These are phyloP conservation scores for Drosophila simulans DNA, from an alignment of 1,140 invertebrate genomes.

Conservation along the genomic window DNA sequence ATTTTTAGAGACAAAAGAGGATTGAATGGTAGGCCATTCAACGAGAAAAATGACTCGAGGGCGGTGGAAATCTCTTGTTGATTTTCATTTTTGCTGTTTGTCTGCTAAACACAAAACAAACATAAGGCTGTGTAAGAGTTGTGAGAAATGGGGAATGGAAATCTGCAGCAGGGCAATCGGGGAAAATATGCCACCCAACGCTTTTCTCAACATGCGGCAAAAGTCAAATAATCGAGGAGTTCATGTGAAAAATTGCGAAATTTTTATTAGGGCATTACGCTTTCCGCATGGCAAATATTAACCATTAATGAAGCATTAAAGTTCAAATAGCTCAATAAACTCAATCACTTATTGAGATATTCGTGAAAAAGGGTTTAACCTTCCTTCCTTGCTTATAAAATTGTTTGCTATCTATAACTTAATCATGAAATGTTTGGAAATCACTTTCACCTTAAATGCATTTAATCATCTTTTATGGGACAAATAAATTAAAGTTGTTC, in stretches of 20 bases:
- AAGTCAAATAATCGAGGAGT: constrained; percentile 38
- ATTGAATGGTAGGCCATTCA: constrained; percentile 12
- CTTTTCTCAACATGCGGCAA: constrained; percentile 15
- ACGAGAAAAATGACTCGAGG: not conserved
- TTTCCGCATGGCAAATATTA: not conserved
- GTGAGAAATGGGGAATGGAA: not conserved
- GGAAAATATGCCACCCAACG: constrained; percentile 24
- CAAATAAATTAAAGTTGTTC: not conserved
- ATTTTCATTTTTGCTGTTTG: constrained; percentile 79
- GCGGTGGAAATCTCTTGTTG: constrained; percentile 67
- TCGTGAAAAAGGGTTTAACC: too few relatives aligned
- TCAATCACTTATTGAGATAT: not conserved
- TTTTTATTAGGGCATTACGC: constrained; percentile 8
- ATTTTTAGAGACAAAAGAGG: constrained; percentile 67
- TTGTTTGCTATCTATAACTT: too few relatives aligned
- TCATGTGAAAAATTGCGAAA: constrained; percentile 33
- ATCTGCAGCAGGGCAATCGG: constrained; percentile 7
- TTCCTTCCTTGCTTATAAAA: too few relatives aligned
- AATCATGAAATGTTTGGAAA: too few relatives aligned
- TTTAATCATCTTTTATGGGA: not conserved
- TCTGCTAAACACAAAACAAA: constrained; percentile 80
- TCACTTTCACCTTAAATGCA: not conserved
- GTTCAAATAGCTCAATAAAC: not conserved
- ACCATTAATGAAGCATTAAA: not conserved
- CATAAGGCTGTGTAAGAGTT: constrained; percentile 29